Percentiles rank a stretch among this genome's conserved stretches.
These are phyloP conservation scores for Peromyscus maniculatus DNA, from an alignment of 2,113 vertebrate genomes.

Conservation along the genomic window DNA sequence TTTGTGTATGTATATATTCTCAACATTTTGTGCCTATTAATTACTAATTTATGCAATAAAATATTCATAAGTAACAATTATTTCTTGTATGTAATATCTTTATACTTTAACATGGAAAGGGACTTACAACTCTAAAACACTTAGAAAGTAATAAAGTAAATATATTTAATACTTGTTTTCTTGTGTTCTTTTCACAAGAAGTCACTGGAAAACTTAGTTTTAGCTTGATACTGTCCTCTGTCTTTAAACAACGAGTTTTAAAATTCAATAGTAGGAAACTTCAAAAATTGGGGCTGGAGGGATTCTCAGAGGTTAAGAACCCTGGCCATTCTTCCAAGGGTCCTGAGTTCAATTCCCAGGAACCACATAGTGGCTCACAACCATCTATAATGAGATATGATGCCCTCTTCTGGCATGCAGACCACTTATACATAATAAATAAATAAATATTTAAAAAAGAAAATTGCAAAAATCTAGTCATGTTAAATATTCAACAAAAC, in stretches of 20 bases:
- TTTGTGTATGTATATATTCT: neutral
- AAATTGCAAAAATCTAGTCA: neutral
- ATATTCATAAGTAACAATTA: neutral
- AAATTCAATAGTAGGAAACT: neutral
- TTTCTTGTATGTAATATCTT: neutral
- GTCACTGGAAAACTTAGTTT: neutral
- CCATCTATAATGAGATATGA: too few relatives aligned
- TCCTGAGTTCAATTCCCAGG: too few relatives aligned
- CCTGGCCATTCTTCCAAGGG: too few relatives aligned
- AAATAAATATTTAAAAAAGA: too few relatives aligned
- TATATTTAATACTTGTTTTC: neutral
- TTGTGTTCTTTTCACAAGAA: neutral
- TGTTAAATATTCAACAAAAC: neutral
- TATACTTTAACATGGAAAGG: neutral
- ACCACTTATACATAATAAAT: too few relatives aligned
- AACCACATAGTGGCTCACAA: too few relatives aligned
- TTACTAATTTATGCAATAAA: neutral
- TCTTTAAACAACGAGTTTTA: conserved; percentile 26
- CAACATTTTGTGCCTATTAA: neutral
- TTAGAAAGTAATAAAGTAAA: neutral
- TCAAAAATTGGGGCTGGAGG: neutral
- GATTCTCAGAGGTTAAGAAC: too few relatives aligned
- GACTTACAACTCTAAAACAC: neutral
- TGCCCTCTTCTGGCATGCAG: too few relatives aligned
- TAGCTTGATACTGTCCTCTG: neutral